Evolutionary conservation across 1,140 invertebrate genomes (phyloP), one percentile per base, ranked within the genome.

Genomic region (Halictus rubicundus): DNA sequence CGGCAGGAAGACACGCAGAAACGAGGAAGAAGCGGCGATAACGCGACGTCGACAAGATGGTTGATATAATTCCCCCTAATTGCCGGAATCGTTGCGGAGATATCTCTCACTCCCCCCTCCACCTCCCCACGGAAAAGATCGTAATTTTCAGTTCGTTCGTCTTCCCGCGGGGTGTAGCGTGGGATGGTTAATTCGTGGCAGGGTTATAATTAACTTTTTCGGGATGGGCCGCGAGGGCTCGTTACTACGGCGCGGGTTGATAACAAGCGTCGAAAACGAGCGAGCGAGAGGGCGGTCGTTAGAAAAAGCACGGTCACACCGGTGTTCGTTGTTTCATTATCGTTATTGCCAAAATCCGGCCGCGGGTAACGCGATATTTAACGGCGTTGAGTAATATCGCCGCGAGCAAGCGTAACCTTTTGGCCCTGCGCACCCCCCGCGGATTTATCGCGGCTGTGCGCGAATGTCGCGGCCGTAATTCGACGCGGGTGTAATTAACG

Each of bases 41-140:
- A 39, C 16, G 27, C 32, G 63, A 57, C 9, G 49, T 52, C 23
- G 46, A 25, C 42, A 72, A 78, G 16, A 63, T 74, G 66, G 75
- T 88, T 88, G 83, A 88, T 88, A 87, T 85, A 87, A 88, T 88
- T 87, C 68, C 37, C 68, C 52, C 66, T 83, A 88, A 88, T 88
- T 88, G 68, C 82, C 54, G 71, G 70, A 80, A 87, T 61, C 32
- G 84, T 69, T 72, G 75, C 61, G 76, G 63, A 59, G 64, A 71
- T 65, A 60, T 46, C 49, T 37, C 57, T 5, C 9, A 21, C 8
- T n/a, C n/a, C n/a, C n/a, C n/a, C 42, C 14, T 16, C 12, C n/a
- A n/a, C n/a, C n/a, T n/a, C 64, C 71, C 37, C 25, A 25, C 68
- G 68, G 2, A 49, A 63, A 71, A 69, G 73, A 83, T 78, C 70